A percentile compares a stretch with the other conserved stretches of the same genome.
Conservation (phyloP, 2,113 vertebrate genomes). For the Orientallactaga bullata region DNA sequence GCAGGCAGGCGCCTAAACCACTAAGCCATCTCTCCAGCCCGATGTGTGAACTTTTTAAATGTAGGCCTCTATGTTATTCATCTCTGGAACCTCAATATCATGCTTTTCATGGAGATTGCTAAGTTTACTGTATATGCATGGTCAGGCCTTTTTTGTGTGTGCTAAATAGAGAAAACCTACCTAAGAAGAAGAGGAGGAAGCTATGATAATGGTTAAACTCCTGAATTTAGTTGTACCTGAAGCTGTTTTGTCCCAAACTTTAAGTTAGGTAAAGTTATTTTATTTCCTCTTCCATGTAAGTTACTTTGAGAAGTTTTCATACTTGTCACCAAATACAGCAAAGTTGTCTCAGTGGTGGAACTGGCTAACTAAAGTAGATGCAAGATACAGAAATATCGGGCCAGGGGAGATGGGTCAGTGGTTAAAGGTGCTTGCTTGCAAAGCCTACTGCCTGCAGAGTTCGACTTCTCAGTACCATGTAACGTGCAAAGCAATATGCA, state of each 20-base stretch:
- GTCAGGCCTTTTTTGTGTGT: background rate
- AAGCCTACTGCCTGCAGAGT: too few relatives aligned
- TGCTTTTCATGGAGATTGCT: background rate
- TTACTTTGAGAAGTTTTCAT: background rate
- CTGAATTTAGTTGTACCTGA: background rate
- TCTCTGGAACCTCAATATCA: background rate
- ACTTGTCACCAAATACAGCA: background rate
- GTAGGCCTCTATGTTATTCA: background rate
- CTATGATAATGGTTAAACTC: background rate
- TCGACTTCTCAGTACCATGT: too few relatives aligned
- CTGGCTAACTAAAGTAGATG: background rate
- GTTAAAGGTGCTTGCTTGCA: too few relatives aligned
- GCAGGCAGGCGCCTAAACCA: too few relatives aligned
- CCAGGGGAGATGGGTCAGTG: too few relatives aligned
- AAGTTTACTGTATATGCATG: background rate
- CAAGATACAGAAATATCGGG: background rate
- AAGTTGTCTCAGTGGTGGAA: background rate
- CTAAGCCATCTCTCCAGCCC: too few relatives aligned
- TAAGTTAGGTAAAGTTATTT: slow-evolving; percentile 12
- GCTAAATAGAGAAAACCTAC: background rate
- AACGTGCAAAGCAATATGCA: too few relatives aligned
- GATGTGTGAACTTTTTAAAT: background rate
- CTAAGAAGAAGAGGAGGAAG: slow-evolving; percentile 19
- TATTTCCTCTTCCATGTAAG: slow-evolving; percentile 3
- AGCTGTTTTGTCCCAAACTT: background rate